Base-by-base conservation (phyloP, 1,140 invertebrate genomes). In the Augochlora pura region DNA sequence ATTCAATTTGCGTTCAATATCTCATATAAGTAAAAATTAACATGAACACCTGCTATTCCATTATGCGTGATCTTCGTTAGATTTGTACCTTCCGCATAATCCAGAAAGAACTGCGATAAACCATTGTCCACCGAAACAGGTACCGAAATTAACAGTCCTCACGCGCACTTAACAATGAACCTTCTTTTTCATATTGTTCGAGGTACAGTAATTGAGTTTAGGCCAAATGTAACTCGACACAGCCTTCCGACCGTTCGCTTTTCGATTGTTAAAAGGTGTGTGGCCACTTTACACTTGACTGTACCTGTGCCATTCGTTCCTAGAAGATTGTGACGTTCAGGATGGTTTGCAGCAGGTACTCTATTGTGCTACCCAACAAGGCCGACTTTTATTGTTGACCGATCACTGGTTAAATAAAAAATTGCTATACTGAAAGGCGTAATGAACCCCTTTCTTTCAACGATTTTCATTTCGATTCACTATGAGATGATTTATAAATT, bases 321-420 rank as follows among this genome's bases (percentile, higher is more conserved):
- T 63, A 38, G 60, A 63, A 63, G 60, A 27, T 63, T 21, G 18
- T 2, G 38, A 63, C 27, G 60, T 63, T 38, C 18, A 16, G 5
- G 14, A 27, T 5, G 27, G 27, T 63, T 38, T 63, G 60, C 6
- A 16, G 27, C 60, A 63, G 60, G 60, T 63, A 63, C 18, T 27
- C 25, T 27, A 63, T 63, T 63, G 60, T 63, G 38, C n/a, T n/a
- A 63, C 32, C 21, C 21, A 63, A 63, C 60, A 38, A 63, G 32
- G 60, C 16, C 60, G 60, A 38, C 60, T 63, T 63, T 63, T 16
- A 18, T 63, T 63, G 60, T 38, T 38, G 14, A 38, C 16, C 27
- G 60, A 63, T 63, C 27, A 38, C 38, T 5, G 27, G 27, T 7
- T 9, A 38, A 38, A 27, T 63, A 63, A 16, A n/a, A 38, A 63